Conservation (phyloP, 2,113 vertebrate genomes). For the Chaenogobius annularis region DNA sequence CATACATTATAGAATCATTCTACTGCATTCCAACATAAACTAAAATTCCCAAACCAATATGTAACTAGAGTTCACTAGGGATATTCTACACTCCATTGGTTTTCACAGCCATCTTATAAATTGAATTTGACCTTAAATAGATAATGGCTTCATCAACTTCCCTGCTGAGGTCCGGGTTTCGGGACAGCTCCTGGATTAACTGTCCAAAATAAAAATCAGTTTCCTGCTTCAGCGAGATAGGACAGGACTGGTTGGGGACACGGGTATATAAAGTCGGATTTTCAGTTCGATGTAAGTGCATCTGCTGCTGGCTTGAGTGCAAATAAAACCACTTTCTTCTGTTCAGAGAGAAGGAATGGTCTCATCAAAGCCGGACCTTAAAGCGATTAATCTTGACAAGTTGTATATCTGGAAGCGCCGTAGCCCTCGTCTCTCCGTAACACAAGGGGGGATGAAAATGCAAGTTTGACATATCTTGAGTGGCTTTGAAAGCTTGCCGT, state of each 20-base stretch:
- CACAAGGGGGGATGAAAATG: constrained; percentile 42
- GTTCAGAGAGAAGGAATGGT: not conserved
- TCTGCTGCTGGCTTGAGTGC: constrained; percentile 11
- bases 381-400: constrained; percentile 46
- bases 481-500: constrained; percentile 52
- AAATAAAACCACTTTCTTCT: constrained; percentile 25
- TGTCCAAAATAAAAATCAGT: constrained; percentile 2
- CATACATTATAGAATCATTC: not conserved
- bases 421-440: constrained; percentile 21
- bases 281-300: constrained; percentile 3
- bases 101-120: constrained; percentile 11
- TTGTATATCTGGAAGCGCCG: constrained; percentile 35
- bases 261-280: not conserved
- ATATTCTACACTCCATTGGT: constrained; percentile 25
- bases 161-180: not conserved
- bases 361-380: constrained; percentile 11
- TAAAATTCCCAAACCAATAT: not conserved
- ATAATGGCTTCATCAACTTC: constrained; percentile 1
- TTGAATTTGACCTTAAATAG: constrained; percentile 16
- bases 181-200: constrained; percentile 2
- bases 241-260: not conserved
- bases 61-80: not conserved
- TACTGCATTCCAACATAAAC: not conserved
- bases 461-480: constrained; percentile 48
- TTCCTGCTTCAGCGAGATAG: not conserved